phyloP scores from a whole-genome alignment of 2,113 vertebrate genomes.

The Rhea pennata region DNA sequence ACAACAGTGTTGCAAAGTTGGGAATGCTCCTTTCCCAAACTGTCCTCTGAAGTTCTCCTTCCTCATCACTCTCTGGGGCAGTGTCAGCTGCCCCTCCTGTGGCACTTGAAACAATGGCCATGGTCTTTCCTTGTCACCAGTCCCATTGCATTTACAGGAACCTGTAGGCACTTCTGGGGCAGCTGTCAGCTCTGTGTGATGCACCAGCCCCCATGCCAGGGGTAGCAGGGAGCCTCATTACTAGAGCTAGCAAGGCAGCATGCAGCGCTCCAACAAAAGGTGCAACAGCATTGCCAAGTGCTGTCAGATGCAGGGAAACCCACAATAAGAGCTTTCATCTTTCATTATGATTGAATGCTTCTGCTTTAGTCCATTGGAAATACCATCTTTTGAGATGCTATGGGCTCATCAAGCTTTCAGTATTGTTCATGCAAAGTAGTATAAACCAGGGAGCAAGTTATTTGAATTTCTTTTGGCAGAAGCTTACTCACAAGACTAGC shows the following conservation, averaged over 20 bases:
- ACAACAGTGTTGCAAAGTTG: background rate
- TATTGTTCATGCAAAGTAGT: background rate
- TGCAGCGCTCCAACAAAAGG: background rate
- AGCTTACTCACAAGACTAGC: background rate
- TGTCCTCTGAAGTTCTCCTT: too few relatives aligned
- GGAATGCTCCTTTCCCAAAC: background rate
- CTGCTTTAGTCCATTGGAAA: background rate
- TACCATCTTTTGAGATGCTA: background rate
- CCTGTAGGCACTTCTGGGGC: background rate
- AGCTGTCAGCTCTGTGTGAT: background rate
- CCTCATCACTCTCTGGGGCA: accelerated
- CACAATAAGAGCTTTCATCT: slow-evolving; percentile 8
- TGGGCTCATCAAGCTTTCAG: background rate
- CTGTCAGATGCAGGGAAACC: background rate
- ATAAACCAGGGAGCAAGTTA: background rate
- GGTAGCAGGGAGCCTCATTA: background rate
- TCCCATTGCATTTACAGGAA: background rate
- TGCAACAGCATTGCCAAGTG: background rate
- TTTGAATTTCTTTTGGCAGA: slow-evolving; percentile 3
- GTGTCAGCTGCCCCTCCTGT: background rate
- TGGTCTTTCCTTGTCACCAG: background rate
- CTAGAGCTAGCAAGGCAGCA: background rate
- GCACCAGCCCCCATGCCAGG: accelerated
- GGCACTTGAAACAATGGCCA: accelerated
- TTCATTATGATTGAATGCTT: slow-evolving; percentile 27